phyloP scores from a whole-genome alignment of 2,797 vertebrate genomes.

The Morus bassanus region DNA sequence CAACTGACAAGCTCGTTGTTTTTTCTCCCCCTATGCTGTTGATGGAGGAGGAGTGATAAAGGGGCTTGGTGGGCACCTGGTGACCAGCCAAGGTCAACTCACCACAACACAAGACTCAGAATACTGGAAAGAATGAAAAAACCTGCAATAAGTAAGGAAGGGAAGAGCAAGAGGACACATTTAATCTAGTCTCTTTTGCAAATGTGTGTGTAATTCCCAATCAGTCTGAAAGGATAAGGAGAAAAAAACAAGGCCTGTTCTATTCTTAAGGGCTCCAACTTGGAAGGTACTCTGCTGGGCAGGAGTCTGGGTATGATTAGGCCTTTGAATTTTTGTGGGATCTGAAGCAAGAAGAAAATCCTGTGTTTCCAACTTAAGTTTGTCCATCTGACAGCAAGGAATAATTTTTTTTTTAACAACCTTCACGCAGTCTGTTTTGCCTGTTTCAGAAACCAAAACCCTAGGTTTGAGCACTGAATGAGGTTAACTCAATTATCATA shows the following conservation, averaged over 20 bases:
- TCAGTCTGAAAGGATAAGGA: neutral
- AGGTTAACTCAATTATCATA: neutral
- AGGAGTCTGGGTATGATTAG: neutral
- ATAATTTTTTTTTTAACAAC: neutral
- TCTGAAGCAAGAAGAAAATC: neutral
- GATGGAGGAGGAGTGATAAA: neutral
- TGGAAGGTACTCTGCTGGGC: neutral
- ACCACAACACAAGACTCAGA: neutral
- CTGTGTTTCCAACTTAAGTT: neutral
- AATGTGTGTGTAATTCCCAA: neutral
- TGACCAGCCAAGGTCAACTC: neutral
- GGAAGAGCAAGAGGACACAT: neutral
- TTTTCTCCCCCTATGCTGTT: neutral
- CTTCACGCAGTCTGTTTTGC: neutral
- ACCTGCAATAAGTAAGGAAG: neutral
- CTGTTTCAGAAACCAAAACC: neutral
- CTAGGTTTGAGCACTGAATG: neutral
- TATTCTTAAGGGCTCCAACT: neutral
- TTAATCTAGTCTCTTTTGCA: neutral
- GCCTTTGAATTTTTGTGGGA: neutral
- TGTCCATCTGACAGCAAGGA: neutral
- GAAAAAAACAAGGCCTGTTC: neutral
- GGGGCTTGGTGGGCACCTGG: neutral
- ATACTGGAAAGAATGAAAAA: neutral
- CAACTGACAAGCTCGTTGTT: rapidly evolving